Conservation (phyloP, 64 coral and sea anemone species). For the Montipora capricornis region DNA sequence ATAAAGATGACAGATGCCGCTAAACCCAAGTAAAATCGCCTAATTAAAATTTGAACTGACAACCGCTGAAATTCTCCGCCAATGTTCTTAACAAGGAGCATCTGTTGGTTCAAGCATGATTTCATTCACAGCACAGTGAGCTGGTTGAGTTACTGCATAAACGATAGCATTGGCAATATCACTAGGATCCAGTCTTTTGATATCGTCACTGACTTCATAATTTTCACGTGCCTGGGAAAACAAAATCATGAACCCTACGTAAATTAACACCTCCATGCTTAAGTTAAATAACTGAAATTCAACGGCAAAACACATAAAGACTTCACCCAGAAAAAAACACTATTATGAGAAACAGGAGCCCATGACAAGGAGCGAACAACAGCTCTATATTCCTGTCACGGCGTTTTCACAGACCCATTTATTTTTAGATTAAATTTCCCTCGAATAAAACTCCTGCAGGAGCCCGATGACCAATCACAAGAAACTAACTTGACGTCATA, state of each 20-base stretch:
- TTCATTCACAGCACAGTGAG: slow-evolving; percentile 93
- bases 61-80: background rate
- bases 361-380: too few relatives aligned
- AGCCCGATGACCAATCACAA: too few relatives aligned
- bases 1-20: background rate
- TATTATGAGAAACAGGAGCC: too few relatives aligned
- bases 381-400: too few relatives aligned
- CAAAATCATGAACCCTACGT: background rate
- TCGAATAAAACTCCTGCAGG: too few relatives aligned
- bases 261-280: background rate
- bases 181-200: slow-evolving; percentile 73
- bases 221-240: slow-evolving; percentile 79
- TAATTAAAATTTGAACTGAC: background rate
- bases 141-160: slow-evolving; percentile 81
- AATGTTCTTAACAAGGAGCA: slow-evolving; percentile 55
- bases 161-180: slow-evolving; percentile 83
- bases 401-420: too few relatives aligned
- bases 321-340: too few relatives aligned
- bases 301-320: too few relatives aligned
- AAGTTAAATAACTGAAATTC: too few relatives aligned
- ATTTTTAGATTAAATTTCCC: too few relatives aligned
- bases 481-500: too few relatives aligned
- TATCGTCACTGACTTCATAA: slow-evolving; percentile 67
- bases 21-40: background rate
- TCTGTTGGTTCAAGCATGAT: slow-evolving; percentile 89